Base-by-base conservation (phyloP, 2,113 vertebrate genomes). In the Capreolus pygargus region DNA sequence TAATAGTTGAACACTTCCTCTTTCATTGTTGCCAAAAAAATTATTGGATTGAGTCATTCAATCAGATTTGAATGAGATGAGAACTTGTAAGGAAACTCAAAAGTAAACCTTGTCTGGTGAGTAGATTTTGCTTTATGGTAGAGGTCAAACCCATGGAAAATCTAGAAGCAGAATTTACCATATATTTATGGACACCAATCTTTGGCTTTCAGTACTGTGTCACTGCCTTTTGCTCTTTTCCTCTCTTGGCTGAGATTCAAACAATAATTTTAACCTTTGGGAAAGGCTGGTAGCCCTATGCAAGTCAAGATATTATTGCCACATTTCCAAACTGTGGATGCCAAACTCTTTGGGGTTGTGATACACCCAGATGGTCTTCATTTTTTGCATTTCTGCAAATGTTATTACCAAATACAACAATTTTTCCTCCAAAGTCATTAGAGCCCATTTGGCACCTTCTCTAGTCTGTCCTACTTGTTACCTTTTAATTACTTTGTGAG, bases 381-480 rank as follows among this genome's bases (percentile, higher is more conserved):
- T 54, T 94, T 96, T 97, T 94, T 98, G 60, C 81, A 85, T 95
- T 97, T 96, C 58, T 97, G 91, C 91, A 97, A 97, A 97, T 97
- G 95, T 95, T 97, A 83, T 92, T 97, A 98, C 89, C 94, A 98
- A 98, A 98, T 98, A 98, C 87, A 96, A 97, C 96, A 98, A 54
- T 95, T 94, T 98, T 91, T 88, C 94, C 94, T 98, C 96, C 97
- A 94, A 98, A 98, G 94, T 96, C 97, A 97, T 91, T 97, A 98
- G 96, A 79, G 79, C 90, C 85, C 93, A 97, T 86, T 97, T 98
- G 97, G 95, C 97, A 97, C 57, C 95, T 70, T 97, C 47, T 92
- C 4, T 84, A 83, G 84, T 89, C 95, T 57, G 89, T 91, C 79
- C 91, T 97, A 91, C 95, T 96, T 97, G 87, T 96, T 98, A 97